These are phyloP conservation scores for Harpagoxenus sublaevis DNA, from an alignment of 2,888 invertebrate genomes.

Conservation along the genomic window DNA sequence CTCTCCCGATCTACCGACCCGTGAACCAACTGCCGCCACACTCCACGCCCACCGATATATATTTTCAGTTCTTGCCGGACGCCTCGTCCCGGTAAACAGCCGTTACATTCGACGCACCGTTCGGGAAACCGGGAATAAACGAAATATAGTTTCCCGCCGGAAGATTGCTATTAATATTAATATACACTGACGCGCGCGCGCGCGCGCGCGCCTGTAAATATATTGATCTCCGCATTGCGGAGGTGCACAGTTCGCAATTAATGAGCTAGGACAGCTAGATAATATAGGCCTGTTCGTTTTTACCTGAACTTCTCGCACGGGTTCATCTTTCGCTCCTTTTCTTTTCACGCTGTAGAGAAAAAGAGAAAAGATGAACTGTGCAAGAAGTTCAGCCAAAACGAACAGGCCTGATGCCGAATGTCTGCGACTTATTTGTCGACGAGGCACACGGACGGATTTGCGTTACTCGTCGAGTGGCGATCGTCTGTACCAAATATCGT, in stretches of 20 bases:
- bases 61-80: slow-evolving; percentile 66
- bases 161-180: slow-evolving; percentile 57
- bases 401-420: neutral
- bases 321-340: too few species aligned
- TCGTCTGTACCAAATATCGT: neutral
- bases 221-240: neutral
- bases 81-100: slow-evolving; percentile 61
- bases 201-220: neutral
- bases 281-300: too few species aligned
- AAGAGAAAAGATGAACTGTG: too few species aligned
- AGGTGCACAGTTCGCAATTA: neutral
- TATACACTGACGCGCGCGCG: neutral
- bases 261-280: neutral
- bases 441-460: neutral
- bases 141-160: slow-evolving; percentile 58
- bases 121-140: slow-evolving; percentile 35
- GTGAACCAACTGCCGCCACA: slow-evolving; percentile 72
- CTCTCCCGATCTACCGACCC: slow-evolving; percentile 74
- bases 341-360: too few species aligned
- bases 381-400: too few species aligned
- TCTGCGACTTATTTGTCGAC: neutral
- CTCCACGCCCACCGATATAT: slow-evolving; percentile 71
- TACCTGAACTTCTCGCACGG: too few species aligned
- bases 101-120: slow-evolving; percentile 33
- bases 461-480: neutral